These are phyloP conservation scores for Hoplodrina blanda DNA, from an alignment of 2,888 invertebrate species.

Conservation along the genomic window DNA sequence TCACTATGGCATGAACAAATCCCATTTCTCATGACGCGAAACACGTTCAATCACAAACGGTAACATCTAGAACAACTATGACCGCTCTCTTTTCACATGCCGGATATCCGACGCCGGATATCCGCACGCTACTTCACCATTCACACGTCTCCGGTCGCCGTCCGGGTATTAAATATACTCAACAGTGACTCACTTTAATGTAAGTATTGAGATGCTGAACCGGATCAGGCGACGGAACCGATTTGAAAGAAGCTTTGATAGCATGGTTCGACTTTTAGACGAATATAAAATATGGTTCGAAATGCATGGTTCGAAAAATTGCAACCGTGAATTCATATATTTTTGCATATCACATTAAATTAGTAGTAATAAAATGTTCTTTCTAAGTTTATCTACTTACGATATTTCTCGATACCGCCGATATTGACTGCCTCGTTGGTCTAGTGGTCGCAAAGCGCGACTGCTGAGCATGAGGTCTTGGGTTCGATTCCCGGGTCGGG, in stretches of 20 bases:
- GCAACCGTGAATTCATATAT: constrained; percentile 11
- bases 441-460: too few relatives aligned
- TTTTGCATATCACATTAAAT: background rate
- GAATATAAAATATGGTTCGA: constrained; percentile 1
- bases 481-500: too few relatives aligned
- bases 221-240: background rate
- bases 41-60: constrained; percentile 23
- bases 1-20: background rate
- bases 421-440: too few relatives aligned
- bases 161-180: constrained; percentile 52
- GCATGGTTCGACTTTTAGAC: background rate
- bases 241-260: constrained; percentile 19
- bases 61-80: constrained; percentile 43
- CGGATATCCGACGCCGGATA: constrained; percentile 53
- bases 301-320: background rate
- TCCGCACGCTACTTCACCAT: constrained; percentile 54
- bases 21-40: background rate
- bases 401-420: too few relatives aligned
- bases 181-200: constrained; percentile 23
- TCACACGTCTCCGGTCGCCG: constrained; percentile 50
- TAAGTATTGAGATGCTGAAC: constrained; percentile 12
- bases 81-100: constrained; percentile 35
- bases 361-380: too few relatives aligned
- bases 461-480: too few relatives aligned
- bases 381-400: too few relatives aligned